Evolutionary conservation across 2,888 invertebrate species (phyloP).

Genomic region (Anoplius nigerrimus): DNA sequence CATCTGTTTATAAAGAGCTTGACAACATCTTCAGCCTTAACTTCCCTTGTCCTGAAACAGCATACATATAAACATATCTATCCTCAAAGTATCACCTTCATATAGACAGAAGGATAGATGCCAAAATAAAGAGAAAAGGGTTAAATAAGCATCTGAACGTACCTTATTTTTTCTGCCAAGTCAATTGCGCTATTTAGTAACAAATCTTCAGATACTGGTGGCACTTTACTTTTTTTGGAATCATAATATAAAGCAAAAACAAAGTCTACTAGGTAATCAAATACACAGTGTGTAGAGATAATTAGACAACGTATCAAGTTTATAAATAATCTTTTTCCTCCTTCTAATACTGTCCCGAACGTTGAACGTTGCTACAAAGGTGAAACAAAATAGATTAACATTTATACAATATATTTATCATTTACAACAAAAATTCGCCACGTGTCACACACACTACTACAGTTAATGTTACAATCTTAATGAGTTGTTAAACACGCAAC

Average conservation of each 20-base stretch:
- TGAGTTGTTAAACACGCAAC: background rate
- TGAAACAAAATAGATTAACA: background rate
- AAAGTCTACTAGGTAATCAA: constrained; percentile 74
- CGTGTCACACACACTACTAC: too few relatives aligned
- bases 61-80: constrained; percentile 6
- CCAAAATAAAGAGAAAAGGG: background rate
- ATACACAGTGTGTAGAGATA: constrained; percentile 64
- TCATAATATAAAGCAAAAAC: constrained; percentile 75
- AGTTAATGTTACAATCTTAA: too few relatives aligned
- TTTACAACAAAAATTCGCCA: too few relatives aligned
- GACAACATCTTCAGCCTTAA: constrained; percentile 84
- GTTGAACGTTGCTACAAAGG: background rate
- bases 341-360: constrained; percentile 12
- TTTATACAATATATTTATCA: too few relatives aligned
- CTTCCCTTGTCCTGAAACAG: constrained; percentile 73
- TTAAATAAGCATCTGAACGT: constrained; percentile 51
- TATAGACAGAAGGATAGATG: background rate
- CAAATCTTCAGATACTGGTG: constrained; percentile 72
- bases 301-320: constrained; percentile 58
- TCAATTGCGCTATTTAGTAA: constrained; percentile 81
- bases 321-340: constrained; percentile 43
- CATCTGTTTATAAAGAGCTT: constrained; percentile 86
- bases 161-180: constrained; percentile 82
- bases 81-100: background rate
- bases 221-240: constrained; percentile 69